These are phyloP conservation scores for Sciurus niger DNA, from an alignment of 2,113 vertebrate genomes.

Conservation along the genomic window DNA sequence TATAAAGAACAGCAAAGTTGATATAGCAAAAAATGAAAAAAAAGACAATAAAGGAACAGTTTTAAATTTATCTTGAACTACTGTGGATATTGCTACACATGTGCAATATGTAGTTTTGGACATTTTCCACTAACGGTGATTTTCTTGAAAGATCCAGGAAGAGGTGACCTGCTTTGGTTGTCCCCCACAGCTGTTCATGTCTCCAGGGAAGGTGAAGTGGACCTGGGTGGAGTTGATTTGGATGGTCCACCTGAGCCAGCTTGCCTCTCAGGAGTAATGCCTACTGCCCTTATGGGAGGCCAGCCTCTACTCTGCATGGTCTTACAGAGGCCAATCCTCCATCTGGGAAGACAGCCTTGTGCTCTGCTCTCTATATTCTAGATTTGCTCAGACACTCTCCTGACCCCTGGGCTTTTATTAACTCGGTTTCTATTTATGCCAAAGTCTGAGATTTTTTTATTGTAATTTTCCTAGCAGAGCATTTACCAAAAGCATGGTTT, in stretches of 20 bases:
- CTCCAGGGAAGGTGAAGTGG: slow-evolving; percentile 9
- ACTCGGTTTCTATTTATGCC: slow-evolving; percentile 78
- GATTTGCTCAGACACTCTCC: slow-evolving; percentile 33
- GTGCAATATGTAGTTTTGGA: no score
- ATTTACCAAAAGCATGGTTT: not conserved
- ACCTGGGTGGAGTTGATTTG: slow-evolving; percentile 24
- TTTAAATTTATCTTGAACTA: slow-evolving; percentile 2
- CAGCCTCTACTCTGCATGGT: not conserved
- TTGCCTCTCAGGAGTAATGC: not conserved
- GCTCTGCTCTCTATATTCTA: slow-evolving; percentile 53
- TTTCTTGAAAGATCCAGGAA: no score
- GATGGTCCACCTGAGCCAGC: not conserved
- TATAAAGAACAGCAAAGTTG: slow-evolving; percentile 28
- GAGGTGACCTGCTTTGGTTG: not conserved
- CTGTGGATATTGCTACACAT: not conserved
- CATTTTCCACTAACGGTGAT: no score
- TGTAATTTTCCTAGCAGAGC: not conserved
- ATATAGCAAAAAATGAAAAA: not conserved
- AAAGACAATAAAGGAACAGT: not conserved
- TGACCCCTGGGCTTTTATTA: slow-evolving; percentile 71
- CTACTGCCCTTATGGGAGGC: no score
- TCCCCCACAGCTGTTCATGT: not conserved
- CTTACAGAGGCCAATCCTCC: not conserved
- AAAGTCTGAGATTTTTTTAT: slow-evolving; percentile 78
- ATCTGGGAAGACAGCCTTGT: not conserved